Percentiles rank a stretch among this genome's conserved stretches.
These are phyloP conservation scores for Palaemon carinicauda DNA, from an alignment of 1,140 invertebrate species.

Conservation along the genomic window DNA sequence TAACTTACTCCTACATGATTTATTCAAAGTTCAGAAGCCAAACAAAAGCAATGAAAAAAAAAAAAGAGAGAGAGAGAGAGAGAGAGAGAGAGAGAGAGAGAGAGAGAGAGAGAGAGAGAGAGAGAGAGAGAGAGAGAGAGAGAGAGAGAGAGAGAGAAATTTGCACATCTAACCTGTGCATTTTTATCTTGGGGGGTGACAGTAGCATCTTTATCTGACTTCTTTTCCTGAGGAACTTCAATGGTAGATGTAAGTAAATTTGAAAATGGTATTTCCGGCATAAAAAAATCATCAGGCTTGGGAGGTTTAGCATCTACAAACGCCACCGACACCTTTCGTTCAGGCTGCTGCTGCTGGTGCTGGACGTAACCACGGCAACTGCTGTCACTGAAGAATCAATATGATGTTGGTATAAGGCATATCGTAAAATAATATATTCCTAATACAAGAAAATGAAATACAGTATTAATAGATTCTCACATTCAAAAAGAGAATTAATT, in stretches of 20 bases:
- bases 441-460: too few species aligned
- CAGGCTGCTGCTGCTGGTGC: slow-evolving; percentile 12
- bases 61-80: background rate
- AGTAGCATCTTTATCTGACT: background rate
- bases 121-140: background rate
- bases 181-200: slow-evolving; percentile 1
- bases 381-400: slow-evolving; percentile 25
- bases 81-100: background rate
- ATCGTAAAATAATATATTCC: too few species aligned
- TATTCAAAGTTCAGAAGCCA: too few species aligned
- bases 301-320: slow-evolving; percentile 44
- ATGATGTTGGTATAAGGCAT: too few species aligned
- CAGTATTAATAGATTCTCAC: too few species aligned
- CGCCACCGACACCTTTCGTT: slow-evolving; percentile 40
- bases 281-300: slow-evolving; percentile 30
- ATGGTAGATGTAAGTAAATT: slow-evolving; percentile 36
- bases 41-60: background rate
- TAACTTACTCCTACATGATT: too few species aligned
- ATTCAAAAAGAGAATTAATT: too few species aligned
- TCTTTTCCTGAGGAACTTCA: slow-evolving; percentile 20
- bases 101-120: background rate
- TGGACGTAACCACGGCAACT: slow-evolving; percentile 20
- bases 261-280: slow-evolving; percentile 42
- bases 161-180: background rate
- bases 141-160: background rate